phyloP scores from a whole-genome alignment of 2,113 vertebrate species.

The Lucifuga dentata region DNA sequence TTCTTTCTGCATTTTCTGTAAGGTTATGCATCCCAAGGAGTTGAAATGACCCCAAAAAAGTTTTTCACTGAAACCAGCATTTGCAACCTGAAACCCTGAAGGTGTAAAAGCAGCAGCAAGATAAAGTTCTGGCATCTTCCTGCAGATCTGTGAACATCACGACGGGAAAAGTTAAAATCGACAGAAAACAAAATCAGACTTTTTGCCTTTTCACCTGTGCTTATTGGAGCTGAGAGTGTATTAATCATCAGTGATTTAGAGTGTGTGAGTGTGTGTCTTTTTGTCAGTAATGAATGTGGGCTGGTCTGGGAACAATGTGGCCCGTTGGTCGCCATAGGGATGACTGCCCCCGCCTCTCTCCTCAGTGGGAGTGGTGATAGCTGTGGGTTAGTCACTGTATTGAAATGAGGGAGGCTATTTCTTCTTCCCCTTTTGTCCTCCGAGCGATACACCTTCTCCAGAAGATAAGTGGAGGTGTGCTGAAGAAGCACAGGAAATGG shows the following conservation, averaged over 20 bases:
- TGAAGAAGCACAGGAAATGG: neutral
- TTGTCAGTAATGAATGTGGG: constrained; percentile 85
- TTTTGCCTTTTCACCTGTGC: constrained; percentile 43
- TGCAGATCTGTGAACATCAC: constrained; percentile 17
- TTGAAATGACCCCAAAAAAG: constrained; percentile 56
- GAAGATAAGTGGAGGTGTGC: constrained; percentile 36
- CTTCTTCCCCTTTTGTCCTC: constrained; percentile 71
- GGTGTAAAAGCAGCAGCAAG: constrained; percentile 53
- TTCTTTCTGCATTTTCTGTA: constrained; percentile 12
- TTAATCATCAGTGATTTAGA: constrained; percentile 59
- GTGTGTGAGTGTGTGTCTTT: constrained; percentile 68
- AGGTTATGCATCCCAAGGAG: constrained; percentile 43
- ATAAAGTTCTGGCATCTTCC: constrained; percentile 41
- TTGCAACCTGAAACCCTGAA: constrained; percentile 63
- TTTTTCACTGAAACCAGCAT: constrained; percentile 46
- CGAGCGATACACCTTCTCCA: constrained; percentile 55
- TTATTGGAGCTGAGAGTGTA: constrained; percentile 56
- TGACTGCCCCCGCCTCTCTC: constrained; percentile 76
- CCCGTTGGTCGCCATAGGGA: constrained; percentile 85
- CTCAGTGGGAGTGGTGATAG: constrained; percentile 78
- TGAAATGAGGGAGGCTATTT: constrained; percentile 80
- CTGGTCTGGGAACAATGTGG: constrained; percentile 85
- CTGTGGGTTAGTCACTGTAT: constrained; percentile 77
- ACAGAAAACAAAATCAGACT: constrained; percentile 16
- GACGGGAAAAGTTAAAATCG: constrained; percentile 7